Evolutionary conservation across 2,888 invertebrate genomes (phyloP).

Genomic region (Rambutsinella grinnellia): DNA sequence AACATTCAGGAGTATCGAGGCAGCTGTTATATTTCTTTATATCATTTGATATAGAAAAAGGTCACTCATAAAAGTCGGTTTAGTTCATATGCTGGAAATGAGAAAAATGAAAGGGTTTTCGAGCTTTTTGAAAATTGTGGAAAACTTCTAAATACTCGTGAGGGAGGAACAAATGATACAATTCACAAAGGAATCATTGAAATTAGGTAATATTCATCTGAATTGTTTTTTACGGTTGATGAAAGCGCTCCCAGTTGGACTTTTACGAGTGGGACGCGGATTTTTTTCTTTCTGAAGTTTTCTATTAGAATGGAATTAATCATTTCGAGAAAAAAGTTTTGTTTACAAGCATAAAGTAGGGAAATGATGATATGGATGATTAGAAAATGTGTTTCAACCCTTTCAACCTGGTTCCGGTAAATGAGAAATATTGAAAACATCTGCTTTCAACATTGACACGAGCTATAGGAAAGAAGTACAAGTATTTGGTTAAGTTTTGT

Average conservation of each 20-base stretch:
- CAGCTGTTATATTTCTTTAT: background rate
- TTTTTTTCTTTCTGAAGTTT: background rate
- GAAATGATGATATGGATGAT: background rate
- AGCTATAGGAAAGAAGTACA: background rate
- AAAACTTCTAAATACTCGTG: too few relatives aligned
- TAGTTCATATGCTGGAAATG: too few relatives aligned
- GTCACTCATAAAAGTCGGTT: too few relatives aligned
- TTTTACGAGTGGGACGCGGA: background rate
- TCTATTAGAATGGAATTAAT: background rate
- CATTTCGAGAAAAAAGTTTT: background rate
- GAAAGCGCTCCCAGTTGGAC: background rate
- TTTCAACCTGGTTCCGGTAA: slow-evolving; percentile 1
- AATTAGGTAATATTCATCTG: background rate
- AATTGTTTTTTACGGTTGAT: background rate
- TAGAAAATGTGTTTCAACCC: background rate
- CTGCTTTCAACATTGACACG: background rate
- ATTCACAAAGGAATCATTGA: background rate
- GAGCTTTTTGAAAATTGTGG: background rate
- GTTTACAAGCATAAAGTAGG: background rate
- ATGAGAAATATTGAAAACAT: background rate
- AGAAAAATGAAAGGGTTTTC: background rate
- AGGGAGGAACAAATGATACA: background rate
- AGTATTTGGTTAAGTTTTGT: too few relatives aligned
- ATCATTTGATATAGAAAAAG: too few relatives aligned
- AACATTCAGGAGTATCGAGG: background rate